Percentiles rank a stretch among this genome's conserved stretches.
Conservation (phyloP, 1,140 invertebrate genomes). For the Acromyrmex heyeri region DNA sequence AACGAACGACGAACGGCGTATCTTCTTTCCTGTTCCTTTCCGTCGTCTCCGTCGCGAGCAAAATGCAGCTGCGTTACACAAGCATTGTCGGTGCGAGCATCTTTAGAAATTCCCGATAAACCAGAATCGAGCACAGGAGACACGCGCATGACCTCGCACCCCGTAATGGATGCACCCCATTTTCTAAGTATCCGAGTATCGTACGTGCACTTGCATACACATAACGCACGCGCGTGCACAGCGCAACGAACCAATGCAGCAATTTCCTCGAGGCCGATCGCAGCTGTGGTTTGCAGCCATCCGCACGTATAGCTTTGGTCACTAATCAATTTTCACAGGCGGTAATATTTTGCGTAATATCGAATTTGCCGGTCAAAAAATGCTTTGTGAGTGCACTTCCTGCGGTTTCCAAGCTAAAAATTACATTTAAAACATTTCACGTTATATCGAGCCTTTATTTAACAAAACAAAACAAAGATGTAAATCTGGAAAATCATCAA, state of each 20-base stretch:
- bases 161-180: constrained; percentile 65
- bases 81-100: not conserved
- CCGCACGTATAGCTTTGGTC: constrained; percentile 52
- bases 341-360: constrained; percentile 74
- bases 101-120: constrained; percentile 74
- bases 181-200: constrained; percentile 58
- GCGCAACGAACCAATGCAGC: constrained; percentile 34
- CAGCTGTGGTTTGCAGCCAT: constrained; percentile 52
- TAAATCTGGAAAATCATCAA: not conserved
- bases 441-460: not conserved
- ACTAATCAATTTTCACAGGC: constrained; percentile 66
- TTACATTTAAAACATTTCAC: not conserved
- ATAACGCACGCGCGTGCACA: not conserved
- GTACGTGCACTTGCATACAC: constrained; percentile 18
- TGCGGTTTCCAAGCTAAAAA: not conserved
- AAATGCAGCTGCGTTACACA: constrained; percentile 44
- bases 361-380: constrained; percentile 58
- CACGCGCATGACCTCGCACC: constrained; percentile 21
- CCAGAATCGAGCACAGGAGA: constrained; percentile 63
- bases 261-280: constrained; percentile 58
- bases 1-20: not conserved
- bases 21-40: not conserved
- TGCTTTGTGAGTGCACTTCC: not conserved
- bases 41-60: not conserved
- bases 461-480: too few relatives aligned